Evolutionary conservation across 2,888 invertebrate species (phyloP).

Genomic region (Leptinotarsa tumamoca): DNA sequence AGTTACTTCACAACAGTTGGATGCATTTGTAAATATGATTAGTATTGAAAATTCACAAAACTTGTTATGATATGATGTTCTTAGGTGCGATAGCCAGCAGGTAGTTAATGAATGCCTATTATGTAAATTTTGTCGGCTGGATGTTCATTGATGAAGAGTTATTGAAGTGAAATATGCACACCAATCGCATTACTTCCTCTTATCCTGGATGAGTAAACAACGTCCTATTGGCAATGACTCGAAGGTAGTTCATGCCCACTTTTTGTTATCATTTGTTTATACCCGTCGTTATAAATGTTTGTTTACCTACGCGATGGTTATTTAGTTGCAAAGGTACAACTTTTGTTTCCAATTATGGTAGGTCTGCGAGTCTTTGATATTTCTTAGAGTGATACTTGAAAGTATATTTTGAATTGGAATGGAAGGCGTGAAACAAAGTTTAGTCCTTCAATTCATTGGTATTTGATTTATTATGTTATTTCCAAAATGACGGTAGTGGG

Average conservation of each 20-base stretch:
- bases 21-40: constrained; percentile 8
- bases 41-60: not conserved
- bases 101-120: constrained; percentile 33
- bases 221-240: constrained; percentile 13
- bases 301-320: not conserved
- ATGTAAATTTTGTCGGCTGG: constrained; percentile 44
- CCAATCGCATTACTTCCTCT: constrained; percentile 43
- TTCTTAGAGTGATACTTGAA: too few relatives aligned
- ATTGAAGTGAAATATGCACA: constrained; percentile 38
- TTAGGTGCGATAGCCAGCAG: not conserved
- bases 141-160: constrained; percentile 40
- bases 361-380: too few relatives aligned
- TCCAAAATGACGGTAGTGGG: too few relatives aligned
- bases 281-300: not conserved
- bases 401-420: too few relatives aligned
- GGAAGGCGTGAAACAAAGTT: too few relatives aligned
- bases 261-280: constrained; percentile 2
- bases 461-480: too few relatives aligned
- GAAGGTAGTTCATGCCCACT: constrained; percentile 9
- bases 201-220: constrained; percentile 34
- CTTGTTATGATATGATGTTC: not conserved
- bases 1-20: constrained; percentile 5
- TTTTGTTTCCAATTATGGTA: not conserved
- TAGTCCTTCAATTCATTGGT: too few relatives aligned
- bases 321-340: not conserved